Conservation (phyloP, 64 coral and sea anemone genomes). For the Montipora foliosa region DNA sequence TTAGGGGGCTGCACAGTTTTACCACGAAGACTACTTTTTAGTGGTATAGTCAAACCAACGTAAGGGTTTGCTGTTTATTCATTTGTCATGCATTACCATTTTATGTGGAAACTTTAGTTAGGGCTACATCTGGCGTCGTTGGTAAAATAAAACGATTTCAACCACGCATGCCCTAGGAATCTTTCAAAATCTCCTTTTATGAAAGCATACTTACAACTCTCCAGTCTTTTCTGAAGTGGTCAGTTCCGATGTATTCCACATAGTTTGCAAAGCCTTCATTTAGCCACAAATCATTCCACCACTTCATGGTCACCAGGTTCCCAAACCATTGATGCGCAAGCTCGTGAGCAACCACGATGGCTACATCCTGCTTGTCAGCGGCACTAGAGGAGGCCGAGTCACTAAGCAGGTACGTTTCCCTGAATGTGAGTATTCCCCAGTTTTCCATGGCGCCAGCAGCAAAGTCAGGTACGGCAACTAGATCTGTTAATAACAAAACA, state of each 20-base stretch:
- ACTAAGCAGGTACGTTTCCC: conserved; percentile 85
- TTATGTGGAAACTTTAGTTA: too few relatives aligned
- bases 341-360: conserved; percentile 89
- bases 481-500: conserved; percentile 39
- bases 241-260: conserved; percentile 86
- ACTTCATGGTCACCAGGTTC: conserved; percentile 84
- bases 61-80: too few relatives aligned
- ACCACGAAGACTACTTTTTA: too few relatives aligned
- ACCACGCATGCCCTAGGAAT: too few relatives aligned
- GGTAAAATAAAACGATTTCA: too few relatives aligned
- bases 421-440: conserved; percentile 95
- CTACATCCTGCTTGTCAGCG: conserved; percentile 88
- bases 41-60: too few relatives aligned
- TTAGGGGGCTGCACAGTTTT: too few relatives aligned
- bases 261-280: conserved; percentile 92
- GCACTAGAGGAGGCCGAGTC: conserved; percentile 76
- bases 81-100: too few relatives aligned
- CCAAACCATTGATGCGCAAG: conserved; percentile 97
- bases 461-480: conserved; percentile 96
- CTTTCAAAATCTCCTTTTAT: too few relatives aligned
- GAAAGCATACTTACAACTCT: conserved; percentile 69
- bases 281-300: conserved; percentile 95
- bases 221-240: conserved; percentile 88
- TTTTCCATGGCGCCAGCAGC: conserved; percentile 96
- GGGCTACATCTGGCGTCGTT: too few relatives aligned